These are phyloP conservation scores for Calidris pygmaea DNA, from an alignment of 2,113 vertebrate species.

Conservation along the genomic window DNA sequence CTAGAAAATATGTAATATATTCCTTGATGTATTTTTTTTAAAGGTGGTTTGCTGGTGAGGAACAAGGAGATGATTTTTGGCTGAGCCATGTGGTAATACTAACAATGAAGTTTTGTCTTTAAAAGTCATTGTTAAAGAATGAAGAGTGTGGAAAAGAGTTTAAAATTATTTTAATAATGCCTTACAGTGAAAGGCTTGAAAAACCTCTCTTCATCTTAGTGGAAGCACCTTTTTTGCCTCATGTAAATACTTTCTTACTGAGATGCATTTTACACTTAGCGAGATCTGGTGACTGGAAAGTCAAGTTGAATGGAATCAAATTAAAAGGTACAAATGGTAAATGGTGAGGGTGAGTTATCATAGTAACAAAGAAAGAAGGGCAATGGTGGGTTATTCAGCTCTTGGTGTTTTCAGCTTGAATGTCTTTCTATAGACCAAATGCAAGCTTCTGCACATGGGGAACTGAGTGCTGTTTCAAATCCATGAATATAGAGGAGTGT, in stretches of 20 bases:
- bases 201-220: neutral
- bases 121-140: neutral
- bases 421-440: neutral
- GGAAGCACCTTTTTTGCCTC: neutral
- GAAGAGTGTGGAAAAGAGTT: neutral
- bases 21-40: neutral
- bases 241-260: neutral
- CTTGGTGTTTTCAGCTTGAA: neutral
- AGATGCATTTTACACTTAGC: neutral
- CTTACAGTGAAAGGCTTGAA: neutral
- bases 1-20: neutral
- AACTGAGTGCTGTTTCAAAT: neutral
- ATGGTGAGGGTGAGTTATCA: neutral
- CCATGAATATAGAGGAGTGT: accelerated
- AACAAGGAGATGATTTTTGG: neutral
- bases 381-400: neutral
- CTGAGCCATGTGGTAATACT: neutral
- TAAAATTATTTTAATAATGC: neutral
- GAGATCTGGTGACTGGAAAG: neutral
- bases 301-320: neutral
- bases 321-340: neutral
- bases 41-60: neutral
- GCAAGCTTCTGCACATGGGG: neutral
- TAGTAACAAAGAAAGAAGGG: neutral
- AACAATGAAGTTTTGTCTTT: neutral